Evolutionary conservation across 2,797 vertebrate genomes (phyloP).

Genomic region (Sebastolobus alascanus): DNA sequence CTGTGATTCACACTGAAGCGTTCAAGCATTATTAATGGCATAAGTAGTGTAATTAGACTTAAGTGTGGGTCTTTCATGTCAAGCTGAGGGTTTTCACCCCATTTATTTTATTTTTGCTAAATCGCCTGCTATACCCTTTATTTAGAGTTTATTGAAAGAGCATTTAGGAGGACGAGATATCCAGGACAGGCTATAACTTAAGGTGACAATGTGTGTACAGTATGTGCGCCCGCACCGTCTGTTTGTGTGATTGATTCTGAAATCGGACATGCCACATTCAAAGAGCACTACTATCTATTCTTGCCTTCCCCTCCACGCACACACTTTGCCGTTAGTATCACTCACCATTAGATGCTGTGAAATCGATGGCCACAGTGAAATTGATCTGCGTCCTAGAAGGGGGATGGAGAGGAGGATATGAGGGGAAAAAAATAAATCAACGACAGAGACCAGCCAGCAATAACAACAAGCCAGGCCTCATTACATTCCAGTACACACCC

Average conservation of each 20-base stretch:
- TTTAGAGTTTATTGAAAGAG: constrained; percentile 12
- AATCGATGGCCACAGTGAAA: constrained; percentile 98
- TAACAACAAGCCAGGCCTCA: constrained; percentile 35
- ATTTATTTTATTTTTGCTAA: constrained; percentile 14
- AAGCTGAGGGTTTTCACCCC: not conserved
- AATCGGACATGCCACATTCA: constrained; percentile 47
- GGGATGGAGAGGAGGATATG: constrained; percentile 43
- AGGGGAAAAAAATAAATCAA: constrained; percentile 39
- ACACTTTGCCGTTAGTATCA: constrained; percentile 60
- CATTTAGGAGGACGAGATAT: constrained; percentile 16
- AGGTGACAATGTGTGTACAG: constrained; percentile 24
- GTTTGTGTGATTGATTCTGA: constrained; percentile 53
- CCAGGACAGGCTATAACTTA: constrained; percentile 19
- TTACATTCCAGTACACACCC: constrained; percentile 29
- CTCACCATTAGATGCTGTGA: constrained; percentile 98
- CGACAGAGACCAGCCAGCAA: constrained; percentile 35
- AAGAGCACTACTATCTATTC: constrained; percentile 57
- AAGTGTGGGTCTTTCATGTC: constrained; percentile 33
- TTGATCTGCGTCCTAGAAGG: constrained; percentile 94
- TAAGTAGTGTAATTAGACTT: constrained; percentile 44
- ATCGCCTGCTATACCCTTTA: constrained; percentile 16
- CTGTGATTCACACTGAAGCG: not conserved
- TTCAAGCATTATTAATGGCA: constrained; percentile 26
- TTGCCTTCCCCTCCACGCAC: constrained; percentile 2
- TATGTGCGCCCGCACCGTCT: not conserved